Evolutionary conservation across 2,888 invertebrate genomes (phyloP).

Genomic region (Patella ulyssiponensis): DNA sequence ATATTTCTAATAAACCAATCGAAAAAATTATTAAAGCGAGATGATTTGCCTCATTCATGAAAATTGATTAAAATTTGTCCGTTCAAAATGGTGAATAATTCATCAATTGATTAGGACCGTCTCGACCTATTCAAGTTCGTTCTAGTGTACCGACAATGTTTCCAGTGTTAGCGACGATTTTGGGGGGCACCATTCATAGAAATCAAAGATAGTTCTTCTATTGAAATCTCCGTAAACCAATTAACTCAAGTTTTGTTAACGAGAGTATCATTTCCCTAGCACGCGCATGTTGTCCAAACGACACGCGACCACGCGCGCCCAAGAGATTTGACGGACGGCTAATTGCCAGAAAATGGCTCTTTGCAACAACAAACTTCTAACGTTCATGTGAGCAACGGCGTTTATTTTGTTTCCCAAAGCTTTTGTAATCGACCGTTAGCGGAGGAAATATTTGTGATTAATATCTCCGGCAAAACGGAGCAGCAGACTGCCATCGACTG

Average conservation of each 20-base stretch:
- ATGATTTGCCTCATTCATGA: no score
- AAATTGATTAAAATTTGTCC: conserved; percentile 7
- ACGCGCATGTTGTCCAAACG: conserved; percentile 13
- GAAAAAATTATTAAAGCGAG: no score
- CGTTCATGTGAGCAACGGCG: conserved; percentile 8
- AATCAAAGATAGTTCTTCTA: conserved; percentile 12
- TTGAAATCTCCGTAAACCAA: conserved; percentile 25
- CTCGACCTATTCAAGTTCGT: not conserved
- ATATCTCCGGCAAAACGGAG: not conserved
- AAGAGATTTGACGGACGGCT: conserved; percentile 27
- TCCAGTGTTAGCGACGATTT: not conserved
- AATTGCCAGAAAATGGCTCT: conserved; percentile 41
- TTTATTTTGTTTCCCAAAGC: conserved; percentile 10
- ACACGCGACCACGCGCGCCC: conserved; percentile 22
- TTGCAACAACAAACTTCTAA: not conserved
- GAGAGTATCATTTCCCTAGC: conserved; percentile 11
- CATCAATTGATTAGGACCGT: not conserved
- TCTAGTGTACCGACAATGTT: conserved; percentile 3
- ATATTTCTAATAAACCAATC: no score
- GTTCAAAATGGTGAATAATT: conserved; percentile 2
- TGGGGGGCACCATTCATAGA: not conserved
- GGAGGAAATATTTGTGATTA: not conserved
- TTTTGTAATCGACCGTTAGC: not conserved
- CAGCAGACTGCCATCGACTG: not conserved
- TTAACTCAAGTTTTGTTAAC: conserved; percentile 16